Base-by-base conservation (phyloP, 2,113 vertebrate species). In the Dromaius novaehollandiae region DNA sequence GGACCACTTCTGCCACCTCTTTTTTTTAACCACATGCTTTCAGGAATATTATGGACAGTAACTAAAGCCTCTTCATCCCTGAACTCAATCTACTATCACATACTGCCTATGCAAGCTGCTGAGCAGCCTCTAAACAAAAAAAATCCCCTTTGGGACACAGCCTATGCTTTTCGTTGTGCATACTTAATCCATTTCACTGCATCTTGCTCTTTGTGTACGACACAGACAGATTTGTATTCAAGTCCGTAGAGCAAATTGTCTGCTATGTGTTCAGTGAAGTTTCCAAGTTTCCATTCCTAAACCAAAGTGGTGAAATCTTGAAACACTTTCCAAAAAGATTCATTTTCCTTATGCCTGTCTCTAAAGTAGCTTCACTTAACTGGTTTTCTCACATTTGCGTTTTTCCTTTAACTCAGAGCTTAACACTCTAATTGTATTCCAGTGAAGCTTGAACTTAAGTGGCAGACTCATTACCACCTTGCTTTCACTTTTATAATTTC, bases 401-500 rank as follows among this genome's bases (percentile, higher is more conserved):
- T 6, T 48, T 70, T 89, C 51, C 51, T 92, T 86, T 55, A 38
- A 1, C 20, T 14, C 11, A 79, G 89, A 63, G 22, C 1, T 3
- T 85, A 76, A 8, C 21, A 70, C 36, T 88, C 24, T 76, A 90
- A 92, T 48, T 82, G 71, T 46, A 22, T 55, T 92, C 79, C 92
- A 91, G 10, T 68, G 78, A 61, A 82, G 44, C 75, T 46, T 96
- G 89, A 69, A 84, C 18, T 0, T 91, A 89, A 73, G 63, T 53
- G 60, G 70, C 89, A 91, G 78, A 28, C 32, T 95, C 78, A 89
- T 95, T 96, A 86, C 78, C 36, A 88, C 53, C 26, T 24, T 66
- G 42, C 78, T 94, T 92, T 92, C 61, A 55, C 65, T 93, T 90
- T 70, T 63, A 42, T 66, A 85, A 82, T 85, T 92, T 58, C 70